These are phyloP conservation scores for Epinotia bilunana DNA, from an alignment of 2,888 invertebrate species.

Conservation along the genomic window DNA sequence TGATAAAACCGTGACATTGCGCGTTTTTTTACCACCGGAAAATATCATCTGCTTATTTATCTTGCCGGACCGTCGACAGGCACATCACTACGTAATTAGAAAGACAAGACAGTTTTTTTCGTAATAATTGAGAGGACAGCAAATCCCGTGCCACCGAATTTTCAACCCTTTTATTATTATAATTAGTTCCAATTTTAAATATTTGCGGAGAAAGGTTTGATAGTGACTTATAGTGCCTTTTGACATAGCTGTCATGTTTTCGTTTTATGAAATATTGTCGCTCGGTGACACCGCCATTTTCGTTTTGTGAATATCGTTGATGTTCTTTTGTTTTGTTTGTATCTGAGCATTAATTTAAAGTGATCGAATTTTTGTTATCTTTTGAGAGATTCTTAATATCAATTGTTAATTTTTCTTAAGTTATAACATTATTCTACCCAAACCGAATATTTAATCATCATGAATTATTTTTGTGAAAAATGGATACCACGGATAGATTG, in stretches of 20 bases:
- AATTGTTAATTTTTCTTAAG: not conserved
- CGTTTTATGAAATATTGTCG: conserved; percentile 73
- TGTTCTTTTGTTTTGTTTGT: conserved; percentile 53
- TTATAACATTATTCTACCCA: not conserved
- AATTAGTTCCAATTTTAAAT: conserved; percentile 43
- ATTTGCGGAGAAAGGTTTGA: conserved; percentile 43
- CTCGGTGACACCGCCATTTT: conserved; percentile 77
- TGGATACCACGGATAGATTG: too few relatives aligned
- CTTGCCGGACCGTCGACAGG: conserved; percentile 73
- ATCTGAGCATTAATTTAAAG: conserved; percentile 38
- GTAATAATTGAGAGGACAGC: conserved; percentile 74
- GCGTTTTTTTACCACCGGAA: conserved; percentile 63
- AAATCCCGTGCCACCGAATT: conserved; percentile 39
- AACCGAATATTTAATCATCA: not conserved
- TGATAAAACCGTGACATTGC: conserved; percentile 58
- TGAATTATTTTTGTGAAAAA: too few relatives aligned
- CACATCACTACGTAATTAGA: conserved; percentile 78
- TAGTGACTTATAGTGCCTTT: conserved; percentile 58
- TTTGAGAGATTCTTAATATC: not conserved
- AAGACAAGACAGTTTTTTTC: conserved; percentile 75
- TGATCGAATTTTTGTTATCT: conserved; percentile 29
- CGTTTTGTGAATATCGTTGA: conserved; percentile 56
- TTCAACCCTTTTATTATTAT: not conserved
- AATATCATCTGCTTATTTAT: conserved; percentile 78
- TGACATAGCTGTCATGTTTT: conserved; percentile 59